These are phyloP conservation scores for Phodopus roborovskii DNA, from an alignment of 2,113 vertebrate species.

Conservation along the genomic window DNA sequence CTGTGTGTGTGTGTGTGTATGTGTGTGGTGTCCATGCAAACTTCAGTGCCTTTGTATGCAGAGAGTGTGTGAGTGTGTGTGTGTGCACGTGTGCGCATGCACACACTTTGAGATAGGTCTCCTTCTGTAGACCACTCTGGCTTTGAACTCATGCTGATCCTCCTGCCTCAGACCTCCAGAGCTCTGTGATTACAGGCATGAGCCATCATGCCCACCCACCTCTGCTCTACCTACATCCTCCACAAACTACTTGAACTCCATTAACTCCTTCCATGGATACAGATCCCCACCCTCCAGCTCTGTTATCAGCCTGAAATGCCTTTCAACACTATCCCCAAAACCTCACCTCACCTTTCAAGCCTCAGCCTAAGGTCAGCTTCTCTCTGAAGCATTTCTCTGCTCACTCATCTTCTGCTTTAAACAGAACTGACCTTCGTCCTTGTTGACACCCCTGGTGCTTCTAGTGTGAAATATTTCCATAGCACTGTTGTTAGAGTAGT, in stretches of 20 bases:
- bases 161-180: background rate
- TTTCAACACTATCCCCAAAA: conserved; percentile 15
- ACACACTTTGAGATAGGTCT: background rate
- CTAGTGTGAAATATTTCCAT: background rate
- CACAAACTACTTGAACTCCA: background rate
- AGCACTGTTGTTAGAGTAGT: too few species aligned
- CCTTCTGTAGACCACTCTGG: background rate
- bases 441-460: background rate
- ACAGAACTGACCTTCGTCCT: background rate
- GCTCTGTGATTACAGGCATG: background rate
- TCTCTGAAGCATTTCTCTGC: background rate
- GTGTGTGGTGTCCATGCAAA: too few species aligned
- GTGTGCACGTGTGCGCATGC: too few species aligned
- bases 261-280: background rate
- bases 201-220: too few species aligned
- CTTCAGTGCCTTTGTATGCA: background rate
- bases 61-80: background rate
- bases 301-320: background rate
- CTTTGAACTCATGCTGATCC: background rate
- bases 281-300: background rate
- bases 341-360: background rate
- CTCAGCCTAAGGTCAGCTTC: background rate
- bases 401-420: background rate
- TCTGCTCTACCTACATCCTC: background rate
- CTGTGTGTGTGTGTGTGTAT: background rate